Evolutionary conservation across 1,140 invertebrate species (phyloP).

Genomic region (Heterodera schachtii): DNA sequence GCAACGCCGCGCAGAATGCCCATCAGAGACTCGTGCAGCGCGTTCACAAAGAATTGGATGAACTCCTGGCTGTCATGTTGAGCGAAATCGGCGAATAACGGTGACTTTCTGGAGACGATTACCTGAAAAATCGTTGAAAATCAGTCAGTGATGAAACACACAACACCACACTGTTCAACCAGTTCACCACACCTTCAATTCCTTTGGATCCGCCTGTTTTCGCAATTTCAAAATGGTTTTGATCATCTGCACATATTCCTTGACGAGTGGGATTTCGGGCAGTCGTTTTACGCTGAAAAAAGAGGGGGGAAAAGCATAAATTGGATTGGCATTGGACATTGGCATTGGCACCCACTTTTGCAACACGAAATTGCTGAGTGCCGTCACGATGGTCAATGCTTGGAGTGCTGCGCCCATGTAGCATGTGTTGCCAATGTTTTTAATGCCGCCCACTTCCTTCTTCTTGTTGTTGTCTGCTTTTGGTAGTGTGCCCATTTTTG

Average conservation of each 20-base stretch:
- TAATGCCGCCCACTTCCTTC: background rate
- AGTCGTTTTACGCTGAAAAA: no score
- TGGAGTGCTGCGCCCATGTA: background rate
- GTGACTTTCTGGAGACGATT: constrained; percentile 74
- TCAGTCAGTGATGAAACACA: background rate
- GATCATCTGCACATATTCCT: no score
- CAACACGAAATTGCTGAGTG: background rate
- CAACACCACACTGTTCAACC: background rate
- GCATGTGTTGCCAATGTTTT: constrained; percentile 9
- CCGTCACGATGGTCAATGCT: background rate
- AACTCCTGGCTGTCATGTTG: constrained; percentile 88
- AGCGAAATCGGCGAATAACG: background rate
- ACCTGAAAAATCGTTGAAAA: no score
- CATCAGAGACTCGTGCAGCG: constrained; percentile 86
- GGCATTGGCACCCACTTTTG: background rate
- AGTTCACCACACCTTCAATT: no score
- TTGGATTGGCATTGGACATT: no score
- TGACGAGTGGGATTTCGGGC: no score
- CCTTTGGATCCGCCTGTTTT: no score
- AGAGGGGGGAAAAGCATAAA: no score
- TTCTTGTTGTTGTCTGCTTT: background rate
- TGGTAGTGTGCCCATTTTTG: no score
- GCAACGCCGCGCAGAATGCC: no score
- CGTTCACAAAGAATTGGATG: constrained; percentile 82
- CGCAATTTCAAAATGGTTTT: no score